phyloP scores from a whole-genome alignment of 64 coral and sea anemone species.

The Dendronephthya gigantea region DNA sequence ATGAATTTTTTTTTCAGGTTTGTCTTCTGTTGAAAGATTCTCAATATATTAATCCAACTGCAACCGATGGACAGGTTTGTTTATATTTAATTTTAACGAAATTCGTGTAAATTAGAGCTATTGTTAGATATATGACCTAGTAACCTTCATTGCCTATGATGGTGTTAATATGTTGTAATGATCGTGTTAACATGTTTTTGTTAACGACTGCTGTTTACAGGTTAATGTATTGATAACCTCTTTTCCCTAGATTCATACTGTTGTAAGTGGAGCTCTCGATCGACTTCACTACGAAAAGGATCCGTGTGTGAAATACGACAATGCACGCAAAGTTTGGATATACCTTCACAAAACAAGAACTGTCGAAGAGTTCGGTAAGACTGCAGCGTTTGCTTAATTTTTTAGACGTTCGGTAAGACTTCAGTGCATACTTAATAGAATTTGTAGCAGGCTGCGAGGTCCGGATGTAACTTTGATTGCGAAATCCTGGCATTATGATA shows the following conservation, averaged over 20 bases:
- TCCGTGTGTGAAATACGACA: slow-evolving; percentile 3
- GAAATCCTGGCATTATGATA: too few relatives aligned
- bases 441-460: too few relatives aligned
- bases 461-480: too few relatives aligned
- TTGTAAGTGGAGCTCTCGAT: slow-evolving; percentile 10
- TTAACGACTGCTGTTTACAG: too few relatives aligned
- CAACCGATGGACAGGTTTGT: slow-evolving; percentile 77
- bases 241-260: slow-evolving; percentile 10
- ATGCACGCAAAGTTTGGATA: slow-evolving; percentile 17
- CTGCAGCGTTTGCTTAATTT: background rate
- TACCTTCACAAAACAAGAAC: slow-evolving; percentile 11
- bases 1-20: slow-evolving; percentile 46
- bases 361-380: background rate
- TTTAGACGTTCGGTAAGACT: background rate
- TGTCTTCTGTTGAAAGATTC: slow-evolving; percentile 94
- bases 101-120: too few relatives aligned
- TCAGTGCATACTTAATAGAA: too few relatives aligned
- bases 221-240: background rate
- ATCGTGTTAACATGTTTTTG: too few relatives aligned
- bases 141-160: too few relatives aligned
- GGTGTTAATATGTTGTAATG: too few relatives aligned
- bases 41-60: slow-evolving; percentile 75
- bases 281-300: slow-evolving; percentile 16
- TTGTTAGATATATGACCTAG: too few relatives aligned
- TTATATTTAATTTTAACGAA: background rate